Base-by-base conservation (phyloP, 2,888 invertebrate species). In the Melieria picta region DNA sequence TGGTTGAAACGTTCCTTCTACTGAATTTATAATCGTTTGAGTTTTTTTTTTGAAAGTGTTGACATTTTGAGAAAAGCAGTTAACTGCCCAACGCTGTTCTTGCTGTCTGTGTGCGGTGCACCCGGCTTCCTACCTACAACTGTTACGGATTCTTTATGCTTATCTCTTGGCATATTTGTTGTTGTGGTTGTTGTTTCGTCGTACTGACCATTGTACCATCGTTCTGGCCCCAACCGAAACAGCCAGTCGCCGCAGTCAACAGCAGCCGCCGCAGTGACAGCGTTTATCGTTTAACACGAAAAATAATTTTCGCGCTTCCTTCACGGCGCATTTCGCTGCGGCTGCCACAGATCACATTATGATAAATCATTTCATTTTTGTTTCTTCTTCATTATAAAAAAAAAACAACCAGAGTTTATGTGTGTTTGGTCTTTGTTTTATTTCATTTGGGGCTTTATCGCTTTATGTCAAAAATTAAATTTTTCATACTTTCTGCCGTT, bases 21-120 rank as follows among this genome's bases (percentile, higher is more conserved):
- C 16, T 16, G 16, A 16, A 16, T 16, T 16, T 16, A 16, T 16
- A 16, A 16, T 30, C 30, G 30, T 30, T 30, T 30, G 30, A 30
- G 30, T 30, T 30, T 30, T 65, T 70, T 70, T 70, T 70, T 64
- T 70, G 16, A 64, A 70, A 65, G 69, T 64, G 69, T 70, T 70
- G 64, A 70, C 64, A 65, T 70, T 70, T 64, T 57, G 48, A 70
- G 69, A 64, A 69, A 64, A 70, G 64, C 63, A 52, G 50, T 69
- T 64, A 57, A 63, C 57, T 30, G 30, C 3, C 30, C 30, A 30
- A 30, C 30, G 30, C 3, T 30, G 30, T 30, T 30, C 30, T 30
- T 30, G 30, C 30, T 30, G 30, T 30, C 30, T 30, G 30, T 30
- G 30, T 30, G 30, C 30, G 30, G 30, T 30, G 30, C 30, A 30